These are phyloP conservation scores for Cromileptes altivelis DNA, from an alignment of 2,113 vertebrate species.

Conservation along the genomic window DNA sequence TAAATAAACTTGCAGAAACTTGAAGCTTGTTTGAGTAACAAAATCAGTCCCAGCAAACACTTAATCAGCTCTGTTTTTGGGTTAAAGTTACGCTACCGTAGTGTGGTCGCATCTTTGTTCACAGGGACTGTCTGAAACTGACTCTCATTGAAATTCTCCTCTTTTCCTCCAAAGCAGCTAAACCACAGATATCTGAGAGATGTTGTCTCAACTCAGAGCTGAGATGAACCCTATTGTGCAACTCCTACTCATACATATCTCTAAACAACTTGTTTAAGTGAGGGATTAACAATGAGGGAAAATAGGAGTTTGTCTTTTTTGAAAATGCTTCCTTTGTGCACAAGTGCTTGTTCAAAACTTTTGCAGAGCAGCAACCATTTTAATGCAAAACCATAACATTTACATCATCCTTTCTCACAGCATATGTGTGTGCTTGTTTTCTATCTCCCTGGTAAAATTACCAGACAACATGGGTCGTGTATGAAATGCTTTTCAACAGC, in stretches of 20 bases:
- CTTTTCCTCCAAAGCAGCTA: constrained; percentile 86
- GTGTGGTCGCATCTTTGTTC: background rate
- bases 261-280: background rate
- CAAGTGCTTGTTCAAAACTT: background rate
- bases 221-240: constrained; percentile 17
- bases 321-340: background rate
- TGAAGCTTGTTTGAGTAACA: background rate
- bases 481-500: background rate
- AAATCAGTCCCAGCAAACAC: background rate
- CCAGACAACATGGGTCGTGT: background rate
- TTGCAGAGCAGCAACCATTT: background rate
- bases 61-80: background rate
- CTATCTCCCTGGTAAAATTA: background rate
- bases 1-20: constrained; percentile 25
- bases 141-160: constrained; percentile 89
- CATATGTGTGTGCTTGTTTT: background rate
- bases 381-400: background rate
- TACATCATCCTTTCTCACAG: background rate
- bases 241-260: background rate
- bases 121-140: constrained; percentile 56
- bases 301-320: background rate
- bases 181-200: constrained; percentile 39
- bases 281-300: constrained; percentile 14
- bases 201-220: constrained; percentile 28
- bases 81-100: background rate